Percentiles rank a stretch among this genome's conserved stretches.
Evolutionary conservation across 2,888 invertebrate species (phyloP).

Genomic region (Marronus borbonicus): DNA sequence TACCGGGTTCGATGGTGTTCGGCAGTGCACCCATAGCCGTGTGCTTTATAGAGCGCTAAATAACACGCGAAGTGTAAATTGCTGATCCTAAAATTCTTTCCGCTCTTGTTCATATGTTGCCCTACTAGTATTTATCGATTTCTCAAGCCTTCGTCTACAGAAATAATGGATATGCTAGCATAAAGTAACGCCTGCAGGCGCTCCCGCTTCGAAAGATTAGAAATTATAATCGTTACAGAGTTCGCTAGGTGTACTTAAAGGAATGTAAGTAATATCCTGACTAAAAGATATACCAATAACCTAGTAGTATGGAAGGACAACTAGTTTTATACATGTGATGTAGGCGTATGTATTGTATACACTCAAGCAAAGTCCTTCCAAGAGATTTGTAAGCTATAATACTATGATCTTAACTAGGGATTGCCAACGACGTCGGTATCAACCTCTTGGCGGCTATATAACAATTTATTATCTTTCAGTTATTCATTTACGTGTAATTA

Average conservation of each 20-base stretch:
- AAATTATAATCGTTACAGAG: not conserved
- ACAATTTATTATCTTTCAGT: too few species aligned
- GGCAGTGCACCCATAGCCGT: conserved; percentile 19
- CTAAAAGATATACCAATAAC: too few species aligned
- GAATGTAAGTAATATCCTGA: too few species aligned
- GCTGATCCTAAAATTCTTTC: conserved; percentile 59
- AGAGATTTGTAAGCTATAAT: too few species aligned
- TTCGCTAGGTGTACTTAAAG: not conserved
- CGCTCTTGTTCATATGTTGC: conserved; percentile 59
- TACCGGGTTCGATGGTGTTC: conserved; percentile 43
- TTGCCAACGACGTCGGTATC: too few species aligned
- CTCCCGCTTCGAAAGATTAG: not conserved
- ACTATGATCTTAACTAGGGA: too few species aligned
- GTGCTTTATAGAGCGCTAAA: conserved; percentile 58
- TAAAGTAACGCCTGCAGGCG: not conserved
- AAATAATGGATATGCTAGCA: conserved; percentile 25
- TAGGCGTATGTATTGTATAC: too few species aligned
- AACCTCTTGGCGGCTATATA: too few species aligned
- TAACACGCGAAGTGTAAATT: conserved; percentile 56
- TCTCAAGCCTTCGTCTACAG: conserved; percentile 30
- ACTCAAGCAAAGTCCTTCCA: too few species aligned
- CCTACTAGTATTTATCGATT: conserved; percentile 60
- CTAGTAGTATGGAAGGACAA: too few species aligned
- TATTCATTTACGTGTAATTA: too few species aligned
- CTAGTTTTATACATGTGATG: too few species aligned